Base-by-base conservation (phyloP, 1,140 invertebrate genomes). In the Drosophila grimshawi region DNA sequence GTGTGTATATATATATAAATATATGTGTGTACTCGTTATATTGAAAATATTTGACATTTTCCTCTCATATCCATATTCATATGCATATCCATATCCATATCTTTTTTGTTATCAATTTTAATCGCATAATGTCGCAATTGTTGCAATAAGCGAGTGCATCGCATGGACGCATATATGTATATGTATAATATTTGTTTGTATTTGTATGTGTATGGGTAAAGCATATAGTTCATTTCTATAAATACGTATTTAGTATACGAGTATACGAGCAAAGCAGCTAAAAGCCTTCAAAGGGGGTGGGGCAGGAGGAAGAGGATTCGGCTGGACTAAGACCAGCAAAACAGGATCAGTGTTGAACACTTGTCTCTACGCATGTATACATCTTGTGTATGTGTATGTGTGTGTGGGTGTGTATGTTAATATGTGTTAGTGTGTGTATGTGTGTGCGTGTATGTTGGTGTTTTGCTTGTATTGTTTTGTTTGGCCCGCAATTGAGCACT, bases 31-130 rank as follows among this genome's bases (percentile, higher is more conserved):
- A 74, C 60, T 66, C 52, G 55, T 67, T 55, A 75, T 70, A 72
- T 82, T 76, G 80, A 82, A 82, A 82, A 82, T 78, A 78, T 78
- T 78, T 75, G 65, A 71, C 73, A 75, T 82, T 77, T 71, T 52
- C 56, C 45, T 61, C 51, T 62, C 39, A 46, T 53, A 3, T 30
- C 32, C 45, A 29, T 19, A 19, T 19, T 19, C 19, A 19, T 19
- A 19, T 19, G 19, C 19, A 19, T 19, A 19, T 19, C 19, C 19
- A 53, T 60, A 39, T 48, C 41, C 46, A 37, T n/a, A 33, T 46
- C 52, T 39, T 43, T 63, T 30, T 35, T 30, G 7, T 64, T 33
- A 41, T 32, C 19, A 27, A 55, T 43, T 41, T 32, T 30, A 27
- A 55, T 43, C 39, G 39, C 39, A 43, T 43, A n/a, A 43, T 4